A percentile compares a stretch with the other conserved stretches of the same genome.
Conservation (phyloP, 2,888 invertebrate genomes). For the Drosophila stalkeri region DNA sequence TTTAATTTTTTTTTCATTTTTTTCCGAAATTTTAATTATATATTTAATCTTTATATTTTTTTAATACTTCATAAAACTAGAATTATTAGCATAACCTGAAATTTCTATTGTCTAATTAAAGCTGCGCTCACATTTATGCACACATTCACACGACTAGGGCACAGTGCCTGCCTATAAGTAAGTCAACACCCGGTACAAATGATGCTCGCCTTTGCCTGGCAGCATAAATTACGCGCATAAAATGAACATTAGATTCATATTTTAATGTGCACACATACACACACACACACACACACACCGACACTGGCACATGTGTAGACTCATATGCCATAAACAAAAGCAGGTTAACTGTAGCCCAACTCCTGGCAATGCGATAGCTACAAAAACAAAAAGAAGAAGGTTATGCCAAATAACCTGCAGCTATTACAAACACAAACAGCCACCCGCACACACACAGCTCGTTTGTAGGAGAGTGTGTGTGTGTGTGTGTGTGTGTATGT, state of each 20-base stretch:
- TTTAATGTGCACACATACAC: constrained; percentile 60
- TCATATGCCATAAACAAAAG: constrained; percentile 64
- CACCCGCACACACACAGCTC: constrained; percentile 9
- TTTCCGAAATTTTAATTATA: not conserved
- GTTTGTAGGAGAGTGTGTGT: constrained; percentile 6
- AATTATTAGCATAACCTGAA: not conserved
- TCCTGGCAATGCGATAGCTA: constrained; percentile 54
- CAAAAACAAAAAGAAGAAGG: constrained; percentile 50
- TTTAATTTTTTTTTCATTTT: not conserved
- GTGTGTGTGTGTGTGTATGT: constrained; percentile 38
- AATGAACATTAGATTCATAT: constrained; percentile 81
- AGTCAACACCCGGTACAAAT: constrained; percentile 28
- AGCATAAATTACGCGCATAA: constrained; percentile 80
- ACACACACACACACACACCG: constrained; percentile 5
- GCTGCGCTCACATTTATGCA: constrained; percentile 1
- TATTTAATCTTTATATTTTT: not conserved
- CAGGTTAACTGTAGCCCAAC: constrained; percentile 37
- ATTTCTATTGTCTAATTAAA: not conserved
- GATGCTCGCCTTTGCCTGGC: constrained; percentile 45
- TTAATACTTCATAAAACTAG: not conserved
- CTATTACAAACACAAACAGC: constrained; percentile 70
- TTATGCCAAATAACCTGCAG: constrained; percentile 78
- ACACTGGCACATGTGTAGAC: constrained; percentile 1
- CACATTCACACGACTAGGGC: constrained; percentile 2
- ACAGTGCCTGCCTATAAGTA: constrained; percentile 14